Conservation (phyloP, 2,797 vertebrate species). For the Sphenodon punctatus region DNA sequence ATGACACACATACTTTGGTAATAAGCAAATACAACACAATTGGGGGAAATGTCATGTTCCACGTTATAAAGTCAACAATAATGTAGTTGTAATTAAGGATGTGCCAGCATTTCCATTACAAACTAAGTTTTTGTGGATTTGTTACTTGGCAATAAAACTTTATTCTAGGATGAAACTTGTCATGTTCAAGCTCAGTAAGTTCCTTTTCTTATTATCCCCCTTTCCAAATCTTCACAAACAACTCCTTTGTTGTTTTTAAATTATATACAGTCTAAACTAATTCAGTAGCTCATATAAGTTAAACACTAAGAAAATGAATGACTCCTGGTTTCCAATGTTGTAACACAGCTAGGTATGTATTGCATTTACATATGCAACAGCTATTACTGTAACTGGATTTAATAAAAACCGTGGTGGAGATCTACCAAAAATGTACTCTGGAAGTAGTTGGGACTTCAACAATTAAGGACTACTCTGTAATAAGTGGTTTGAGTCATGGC, state of each 20-base stretch:
- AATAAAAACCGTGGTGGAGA: too few species aligned
- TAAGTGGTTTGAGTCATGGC: too few species aligned
- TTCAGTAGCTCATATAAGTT: too few species aligned
- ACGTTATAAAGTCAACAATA: background rate
- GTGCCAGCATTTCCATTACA: background rate
- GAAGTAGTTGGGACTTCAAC: too few species aligned
- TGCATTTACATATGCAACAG: too few species aligned
- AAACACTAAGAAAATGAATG: background rate
- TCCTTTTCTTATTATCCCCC: background rate
- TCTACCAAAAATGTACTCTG: too few species aligned
- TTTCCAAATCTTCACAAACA: background rate
- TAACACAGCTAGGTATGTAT: background rate
- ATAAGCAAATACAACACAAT: conserved; percentile 24
- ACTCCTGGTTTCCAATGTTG: background rate
- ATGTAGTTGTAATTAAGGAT: background rate
- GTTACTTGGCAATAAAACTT: background rate
- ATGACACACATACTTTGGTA: conserved; percentile 10
- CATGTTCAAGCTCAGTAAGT: background rate
- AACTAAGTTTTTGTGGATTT: background rate
- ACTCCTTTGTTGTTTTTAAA: background rate
- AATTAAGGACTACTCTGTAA: too few species aligned
- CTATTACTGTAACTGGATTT: too few species aligned
- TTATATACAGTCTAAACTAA: background rate
- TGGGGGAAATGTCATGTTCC: background rate
- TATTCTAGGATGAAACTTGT: background rate